Base-by-base conservation (phyloP, 2,113 vertebrate species). In the Pterocles gutturalis region DNA sequence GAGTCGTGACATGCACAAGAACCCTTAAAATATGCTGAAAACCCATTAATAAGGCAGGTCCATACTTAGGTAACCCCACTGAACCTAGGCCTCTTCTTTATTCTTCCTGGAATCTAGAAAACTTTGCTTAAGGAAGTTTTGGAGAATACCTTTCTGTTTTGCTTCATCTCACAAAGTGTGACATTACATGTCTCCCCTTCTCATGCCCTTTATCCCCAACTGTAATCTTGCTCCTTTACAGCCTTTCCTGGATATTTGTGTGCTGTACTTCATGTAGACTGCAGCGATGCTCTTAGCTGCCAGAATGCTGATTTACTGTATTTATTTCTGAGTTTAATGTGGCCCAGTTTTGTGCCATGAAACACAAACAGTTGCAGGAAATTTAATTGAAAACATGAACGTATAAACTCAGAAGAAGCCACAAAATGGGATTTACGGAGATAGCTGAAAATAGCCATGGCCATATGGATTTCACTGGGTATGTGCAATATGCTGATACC, bases 401-500 rank as follows among this genome's bases (percentile, higher is more conserved):
- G 1, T 33, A 71, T 6, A 21, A 86, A 48, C 41, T 66, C 65
- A 9, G 10, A 72, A 93, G 61, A 61, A 85, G 87, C 65, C n/a
- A 78, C 67, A 72, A 86, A 95, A 53, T 20, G 16, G 34, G 88
- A 60, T 89, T 80, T 83, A 90, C 9, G 3, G 38, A 91, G 24
- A 54, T 14, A 83, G 26, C 60, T 81, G 66, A 86, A 96, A 97
- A 82, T 81, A 96, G 45, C 72, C 13, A 4, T 24, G 24, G 61
- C 83, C 45, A 45, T 51, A 60, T 82, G 57, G 45, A 70, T 91
- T 89, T 94, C 58, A 46, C 4, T 60, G 33, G 48, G 21, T 36
- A 49, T 36, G 51, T 51, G 48, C 24, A 87, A 83, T 72, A 46
- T 83, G 54, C 86, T 81, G 62, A 81, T 81, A 69, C 83, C 48